A percentile compares a stretch with the other conserved stretches of the same genome.
Evolutionary conservation across 2,797 vertebrate species (phyloP).

Genomic region (Benthosema pterotum): DNA sequence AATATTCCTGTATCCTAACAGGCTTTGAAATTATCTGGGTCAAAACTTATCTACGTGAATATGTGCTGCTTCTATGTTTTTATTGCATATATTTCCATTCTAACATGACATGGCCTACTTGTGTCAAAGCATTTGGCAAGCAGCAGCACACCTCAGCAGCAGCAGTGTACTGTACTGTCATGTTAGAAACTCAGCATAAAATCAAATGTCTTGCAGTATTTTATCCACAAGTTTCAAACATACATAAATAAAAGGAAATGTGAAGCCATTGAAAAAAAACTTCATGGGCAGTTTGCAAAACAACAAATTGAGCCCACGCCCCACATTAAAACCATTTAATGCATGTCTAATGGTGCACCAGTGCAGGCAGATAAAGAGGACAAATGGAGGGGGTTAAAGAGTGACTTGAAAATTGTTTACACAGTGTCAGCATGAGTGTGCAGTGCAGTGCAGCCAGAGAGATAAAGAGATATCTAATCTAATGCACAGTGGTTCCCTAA

Average conservation of each 20-base stretch:
- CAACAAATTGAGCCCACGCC: background rate
- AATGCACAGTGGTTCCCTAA: too few relatives aligned
- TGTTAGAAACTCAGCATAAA: too few relatives aligned
- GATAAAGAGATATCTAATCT: too few relatives aligned
- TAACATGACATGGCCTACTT: background rate
- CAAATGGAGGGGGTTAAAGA: constrained; percentile 22
- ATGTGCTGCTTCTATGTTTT: background rate
- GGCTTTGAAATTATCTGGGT: constrained; percentile 12
- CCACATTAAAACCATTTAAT: constrained; percentile 19
- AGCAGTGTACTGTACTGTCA: too few relatives aligned
- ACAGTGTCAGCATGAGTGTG: too few relatives aligned
- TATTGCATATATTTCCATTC: constrained; percentile 17
- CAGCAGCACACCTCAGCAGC: too few relatives aligned
- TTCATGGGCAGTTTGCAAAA: too few relatives aligned
- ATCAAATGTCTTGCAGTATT: too few relatives aligned
- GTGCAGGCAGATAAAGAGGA: constrained; percentile 31
- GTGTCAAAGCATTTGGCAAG: too few relatives aligned
- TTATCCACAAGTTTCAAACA: background rate
- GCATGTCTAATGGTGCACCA: background rate
- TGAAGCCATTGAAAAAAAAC: too few relatives aligned
- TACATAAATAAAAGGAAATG: background rate
- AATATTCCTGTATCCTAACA: background rate
- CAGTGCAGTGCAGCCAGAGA: too few relatives aligned
- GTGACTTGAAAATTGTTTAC: constrained; percentile 13
- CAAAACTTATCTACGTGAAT: constrained; percentile 17